These are phyloP conservation scores for Octomys mimax DNA, from an alignment of 2,797 vertebrate species.

Conservation along the genomic window DNA sequence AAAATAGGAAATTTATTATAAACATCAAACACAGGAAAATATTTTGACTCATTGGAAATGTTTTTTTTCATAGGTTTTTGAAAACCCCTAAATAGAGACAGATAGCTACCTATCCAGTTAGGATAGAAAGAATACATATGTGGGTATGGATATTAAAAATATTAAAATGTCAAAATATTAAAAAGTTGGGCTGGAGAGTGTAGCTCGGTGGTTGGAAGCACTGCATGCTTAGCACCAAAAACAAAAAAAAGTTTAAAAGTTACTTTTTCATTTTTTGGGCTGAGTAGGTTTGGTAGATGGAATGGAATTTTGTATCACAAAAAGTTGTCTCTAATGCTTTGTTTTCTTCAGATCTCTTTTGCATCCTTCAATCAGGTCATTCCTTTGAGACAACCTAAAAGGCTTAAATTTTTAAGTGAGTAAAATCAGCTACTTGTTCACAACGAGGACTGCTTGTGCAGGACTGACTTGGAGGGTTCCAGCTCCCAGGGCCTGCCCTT, in stretches of 20 bases:
- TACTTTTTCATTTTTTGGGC: neutral
- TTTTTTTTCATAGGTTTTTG: neutral
- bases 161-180: neutral
- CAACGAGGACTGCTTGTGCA: neutral
- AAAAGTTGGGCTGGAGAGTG: neutral
- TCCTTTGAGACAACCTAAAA: slow-evolving; percentile 4
- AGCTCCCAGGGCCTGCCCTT: neutral
- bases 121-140: neutral
- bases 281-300: too few relatives aligned
- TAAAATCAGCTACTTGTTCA: neutral
- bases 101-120: neutral
- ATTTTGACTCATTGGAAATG: neutral
- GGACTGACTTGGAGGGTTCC: neutral
- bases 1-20: neutral
- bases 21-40: neutral
- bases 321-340: slow-evolving; percentile 10
- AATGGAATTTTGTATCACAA: neutral
- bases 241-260: neutral
- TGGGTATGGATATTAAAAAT: neutral
- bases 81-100: neutral
- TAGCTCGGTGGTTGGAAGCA: too few relatives aligned
- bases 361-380: slow-evolving; percentile 31
- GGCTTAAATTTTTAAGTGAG: neutral
- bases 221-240: neutral
- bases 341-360: slow-evolving; percentile 37